phyloP scores from a whole-genome alignment of 2,113 vertebrate genomes.

The Myotis brandtii region DNA sequence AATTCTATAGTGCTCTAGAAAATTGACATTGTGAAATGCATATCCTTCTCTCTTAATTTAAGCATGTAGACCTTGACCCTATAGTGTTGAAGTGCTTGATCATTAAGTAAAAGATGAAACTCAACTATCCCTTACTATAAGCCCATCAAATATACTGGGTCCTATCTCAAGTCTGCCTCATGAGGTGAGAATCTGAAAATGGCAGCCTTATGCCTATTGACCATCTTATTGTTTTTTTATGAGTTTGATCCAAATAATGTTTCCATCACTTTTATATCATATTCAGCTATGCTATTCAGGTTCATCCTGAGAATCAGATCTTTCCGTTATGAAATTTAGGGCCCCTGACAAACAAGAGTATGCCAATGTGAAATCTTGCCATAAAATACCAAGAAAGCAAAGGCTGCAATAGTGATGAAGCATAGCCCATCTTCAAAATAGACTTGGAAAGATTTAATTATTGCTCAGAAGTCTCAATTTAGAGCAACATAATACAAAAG shows the following conservation, averaged over 20 bases:
- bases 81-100: not conserved
- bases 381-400: not conserved
- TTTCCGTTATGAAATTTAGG: not conserved
- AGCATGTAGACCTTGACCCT: not conserved
- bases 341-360: not conserved
- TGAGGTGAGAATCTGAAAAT: not conserved
- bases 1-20: slow-evolving; percentile 22
- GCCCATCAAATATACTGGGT: not conserved
- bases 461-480: not conserved
- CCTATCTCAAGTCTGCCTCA: not conserved
- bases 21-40: not conserved
- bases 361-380: not conserved
- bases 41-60: not conserved
- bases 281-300: not conserved
- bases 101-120: not conserved
- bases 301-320: not conserved
- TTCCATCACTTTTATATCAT: not conserved
- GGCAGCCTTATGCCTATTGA: not conserved
- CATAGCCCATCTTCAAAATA: not conserved
- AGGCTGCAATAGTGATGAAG: not conserved
- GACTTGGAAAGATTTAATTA: not conserved
- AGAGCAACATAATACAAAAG: not conserved
- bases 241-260: not conserved
- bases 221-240: not conserved
- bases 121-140: not conserved